Percentiles rank a stretch among this genome's conserved stretches.
Conservation (phyloP, 2,113 vertebrate species). For the Odontesthes bonariensis region DNA sequence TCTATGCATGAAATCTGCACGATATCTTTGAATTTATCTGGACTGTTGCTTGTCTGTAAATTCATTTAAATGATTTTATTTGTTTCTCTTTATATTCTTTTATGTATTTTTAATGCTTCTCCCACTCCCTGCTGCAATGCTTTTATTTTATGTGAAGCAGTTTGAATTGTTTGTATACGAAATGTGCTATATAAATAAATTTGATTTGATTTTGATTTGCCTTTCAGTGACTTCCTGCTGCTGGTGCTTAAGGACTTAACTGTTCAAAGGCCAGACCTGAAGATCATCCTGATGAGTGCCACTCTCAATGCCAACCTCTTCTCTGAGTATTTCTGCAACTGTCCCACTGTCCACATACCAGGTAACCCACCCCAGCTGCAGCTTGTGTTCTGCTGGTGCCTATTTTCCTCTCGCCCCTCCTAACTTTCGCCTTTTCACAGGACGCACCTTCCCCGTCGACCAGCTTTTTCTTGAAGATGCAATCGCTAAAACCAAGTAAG, state of each 20-base stretch:
- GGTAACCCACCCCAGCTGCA: slow-evolving; percentile 79
- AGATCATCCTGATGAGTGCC: slow-evolving; percentile 96
- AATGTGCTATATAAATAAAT: too few relatives aligned
- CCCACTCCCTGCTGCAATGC: too few relatives aligned
- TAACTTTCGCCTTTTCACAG: slow-evolving; percentile 70
- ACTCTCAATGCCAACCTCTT: slow-evolving; percentile 95
- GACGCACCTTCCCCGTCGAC: slow-evolving; percentile 93
- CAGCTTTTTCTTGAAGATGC: slow-evolving; percentile 97
- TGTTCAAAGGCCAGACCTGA: slow-evolving; percentile 88
- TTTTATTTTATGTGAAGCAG: too few relatives aligned
- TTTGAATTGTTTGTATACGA: too few relatives aligned
- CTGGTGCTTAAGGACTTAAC: slow-evolving; percentile 94
- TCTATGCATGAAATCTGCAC: too few relatives aligned
- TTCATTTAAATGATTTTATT: too few relatives aligned
- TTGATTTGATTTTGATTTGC: too few relatives aligned
- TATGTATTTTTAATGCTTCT: too few relatives aligned
- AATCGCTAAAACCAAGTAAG: slow-evolving; percentile 89
- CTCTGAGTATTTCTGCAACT: slow-evolving; percentile 92
- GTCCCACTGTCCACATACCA: slow-evolving; percentile 92
- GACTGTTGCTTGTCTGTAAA: too few relatives aligned
- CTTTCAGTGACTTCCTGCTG: slow-evolving; percentile 94
- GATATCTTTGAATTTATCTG: too few relatives aligned
- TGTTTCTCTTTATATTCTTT: too few relatives aligned
- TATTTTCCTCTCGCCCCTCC: not conserved
- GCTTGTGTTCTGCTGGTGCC: too few relatives aligned